Percentiles rank a stretch among this genome's conserved stretches.
Conservation (phyloP, 2,797 vertebrate genomes). For the Chiloscyllium punctatum region DNA sequence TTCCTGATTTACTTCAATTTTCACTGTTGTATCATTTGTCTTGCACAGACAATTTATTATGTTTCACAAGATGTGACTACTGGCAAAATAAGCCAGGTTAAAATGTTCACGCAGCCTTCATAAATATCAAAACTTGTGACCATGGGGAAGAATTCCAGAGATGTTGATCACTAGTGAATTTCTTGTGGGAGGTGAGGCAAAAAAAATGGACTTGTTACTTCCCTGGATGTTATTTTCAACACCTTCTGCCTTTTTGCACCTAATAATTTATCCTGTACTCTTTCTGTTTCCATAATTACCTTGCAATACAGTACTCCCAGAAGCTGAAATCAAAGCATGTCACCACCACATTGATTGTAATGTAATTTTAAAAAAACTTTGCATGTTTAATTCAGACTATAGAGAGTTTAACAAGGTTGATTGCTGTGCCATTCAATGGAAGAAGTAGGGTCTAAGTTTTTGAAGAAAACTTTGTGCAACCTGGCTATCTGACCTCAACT, state of each 20-base stretch:
- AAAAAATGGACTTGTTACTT: neutral
- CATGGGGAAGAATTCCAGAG: neutral
- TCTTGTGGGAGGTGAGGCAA: neutral
- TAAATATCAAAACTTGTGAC: constrained; percentile 16
- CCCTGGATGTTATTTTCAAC: neutral
- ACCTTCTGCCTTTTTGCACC: neutral
- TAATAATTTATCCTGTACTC: neutral
- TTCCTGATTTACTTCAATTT: constrained; percentile 26
- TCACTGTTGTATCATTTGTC: neutral
- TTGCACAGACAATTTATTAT: neutral
- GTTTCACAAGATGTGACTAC: constrained; percentile 17
- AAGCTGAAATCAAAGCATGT: neutral
- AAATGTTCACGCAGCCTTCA: neutral
- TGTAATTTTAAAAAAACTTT: neutral
- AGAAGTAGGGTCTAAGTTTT: neutral
- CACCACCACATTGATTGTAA: neutral
- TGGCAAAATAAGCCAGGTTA: neutral
- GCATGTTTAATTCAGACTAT: neutral
- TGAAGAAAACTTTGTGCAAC: neutral
- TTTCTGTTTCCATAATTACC: neutral
- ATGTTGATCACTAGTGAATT: neutral
- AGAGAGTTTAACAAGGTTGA: neutral
- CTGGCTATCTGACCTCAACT: neutral
- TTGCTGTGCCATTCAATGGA: neutral
- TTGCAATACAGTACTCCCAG: neutral